Evolutionary conservation across 1,140 invertebrate genomes (phyloP).

Genomic region (Lordiphosa collinella): DNA sequence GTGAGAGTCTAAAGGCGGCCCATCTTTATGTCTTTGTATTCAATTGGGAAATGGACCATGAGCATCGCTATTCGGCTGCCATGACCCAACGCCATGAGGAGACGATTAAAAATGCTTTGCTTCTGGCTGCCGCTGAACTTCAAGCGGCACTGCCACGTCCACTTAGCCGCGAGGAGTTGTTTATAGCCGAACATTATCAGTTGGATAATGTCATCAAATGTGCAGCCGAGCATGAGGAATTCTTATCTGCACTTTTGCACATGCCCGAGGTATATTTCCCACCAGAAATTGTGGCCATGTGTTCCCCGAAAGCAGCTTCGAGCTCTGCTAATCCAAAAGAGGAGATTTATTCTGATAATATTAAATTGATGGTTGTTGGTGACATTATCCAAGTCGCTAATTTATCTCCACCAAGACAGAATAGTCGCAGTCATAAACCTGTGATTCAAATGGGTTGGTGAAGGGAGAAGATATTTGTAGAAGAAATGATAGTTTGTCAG

Average conservation of each 20-base stretch:
- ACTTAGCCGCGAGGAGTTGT: constrained; percentile 22
- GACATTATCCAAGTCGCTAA: constrained; percentile 26
- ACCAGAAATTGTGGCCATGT: constrained; percentile 38
- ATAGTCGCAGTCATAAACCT: constrained; percentile 2
- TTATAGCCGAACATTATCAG: constrained; percentile 27
- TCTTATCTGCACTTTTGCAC: constrained; percentile 25
- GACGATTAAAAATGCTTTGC: constrained; percentile 17
- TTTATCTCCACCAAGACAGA: constrained; percentile 40
- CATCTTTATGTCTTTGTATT: constrained; percentile 49
- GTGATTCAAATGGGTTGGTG: constrained; percentile 16
- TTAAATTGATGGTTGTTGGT: constrained; percentile 8
- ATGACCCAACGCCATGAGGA: constrained; percentile 34
- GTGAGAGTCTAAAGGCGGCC: constrained; percentile 40
- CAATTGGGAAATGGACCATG: constrained; percentile 68
- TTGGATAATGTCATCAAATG: constrained; percentile 26
- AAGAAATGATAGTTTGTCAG: too few species aligned
- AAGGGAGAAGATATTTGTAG: neutral
- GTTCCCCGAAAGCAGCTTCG: neutral
- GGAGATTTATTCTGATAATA: too few species aligned
- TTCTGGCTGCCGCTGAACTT: constrained; percentile 3
- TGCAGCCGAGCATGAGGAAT: constrained; percentile 34
- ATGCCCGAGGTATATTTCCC: constrained; percentile 48
- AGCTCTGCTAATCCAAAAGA: neutral
- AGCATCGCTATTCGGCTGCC: constrained; percentile 45
- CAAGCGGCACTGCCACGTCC: neutral